Percentiles rank a stretch among this genome's conserved stretches.
Evolutionary conservation across 2,113 vertebrate species (phyloP).

Genomic region (Colistium nudipinnis): DNA sequence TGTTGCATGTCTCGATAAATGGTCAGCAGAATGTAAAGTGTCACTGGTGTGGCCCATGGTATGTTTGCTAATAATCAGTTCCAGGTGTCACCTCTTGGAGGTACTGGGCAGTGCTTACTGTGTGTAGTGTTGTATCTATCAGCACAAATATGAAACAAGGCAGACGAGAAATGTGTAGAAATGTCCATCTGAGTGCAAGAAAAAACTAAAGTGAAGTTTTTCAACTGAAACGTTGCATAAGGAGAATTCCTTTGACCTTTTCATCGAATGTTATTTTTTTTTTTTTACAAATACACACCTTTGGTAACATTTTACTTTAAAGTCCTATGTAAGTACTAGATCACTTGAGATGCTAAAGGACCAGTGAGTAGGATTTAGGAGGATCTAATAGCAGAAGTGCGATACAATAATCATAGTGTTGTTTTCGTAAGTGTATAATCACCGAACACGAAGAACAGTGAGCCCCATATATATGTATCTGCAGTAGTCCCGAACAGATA

Average conservation of each 20-base stretch:
- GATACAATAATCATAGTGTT: not conserved
- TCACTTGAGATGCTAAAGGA: not conserved
- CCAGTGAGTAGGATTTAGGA: not conserved
- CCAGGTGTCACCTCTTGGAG: constrained; percentile 26
- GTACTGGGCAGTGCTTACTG: constrained; percentile 38
- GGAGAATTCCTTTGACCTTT: constrained; percentile 83
- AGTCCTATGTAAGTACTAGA: constrained; percentile 41
- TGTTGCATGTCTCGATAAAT: constrained; percentile 3
- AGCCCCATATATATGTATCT: not conserved
- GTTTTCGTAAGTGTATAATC: not conserved
- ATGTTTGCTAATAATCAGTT: constrained; percentile 2
- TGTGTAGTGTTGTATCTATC: constrained; percentile 32
- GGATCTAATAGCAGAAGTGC: not conserved
- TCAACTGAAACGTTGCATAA: constrained; percentile 86
- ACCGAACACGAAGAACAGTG: not conserved
- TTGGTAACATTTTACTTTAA: constrained; percentile 70
- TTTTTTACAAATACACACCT: constrained; percentile 68
- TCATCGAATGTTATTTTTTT: no score
- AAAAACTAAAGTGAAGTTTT: constrained; percentile 82
- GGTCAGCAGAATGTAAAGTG: not conserved
- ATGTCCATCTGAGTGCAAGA: constrained; percentile 81
- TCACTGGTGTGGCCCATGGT: constrained; percentile 6
- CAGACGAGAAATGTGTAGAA: constrained; percentile 87
- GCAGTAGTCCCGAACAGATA: not conserved
- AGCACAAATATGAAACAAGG: constrained; percentile 75